Percentiles rank a stretch among this genome's conserved stretches.
Conservation (phyloP, 35 echinoderm and acorn worm species). For the Holothuria glaberrima region DNA sequence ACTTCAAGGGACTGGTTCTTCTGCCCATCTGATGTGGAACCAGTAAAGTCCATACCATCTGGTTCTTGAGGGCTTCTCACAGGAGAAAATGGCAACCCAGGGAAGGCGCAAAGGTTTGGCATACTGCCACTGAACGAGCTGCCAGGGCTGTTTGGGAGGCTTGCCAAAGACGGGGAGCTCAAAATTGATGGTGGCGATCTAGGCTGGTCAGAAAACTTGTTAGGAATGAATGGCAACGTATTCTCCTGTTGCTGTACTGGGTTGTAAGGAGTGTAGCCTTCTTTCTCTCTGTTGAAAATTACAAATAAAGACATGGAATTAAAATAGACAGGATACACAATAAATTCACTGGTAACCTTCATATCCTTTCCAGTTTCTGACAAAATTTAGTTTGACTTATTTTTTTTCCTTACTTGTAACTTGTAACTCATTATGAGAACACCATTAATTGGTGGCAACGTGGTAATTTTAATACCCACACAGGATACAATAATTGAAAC, state of each 20-base stretch:
- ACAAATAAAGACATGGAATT: neutral
- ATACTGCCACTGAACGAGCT: slow-evolving; percentile 67
- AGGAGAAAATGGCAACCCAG: slow-evolving; percentile 27
- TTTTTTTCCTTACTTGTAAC: too few species aligned
- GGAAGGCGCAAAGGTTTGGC: slow-evolving; percentile 58
- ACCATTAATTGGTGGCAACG: neutral
- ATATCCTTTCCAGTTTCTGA: neutral
- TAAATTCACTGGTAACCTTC: neutral
- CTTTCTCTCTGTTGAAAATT: slow-evolving; percentile 52
- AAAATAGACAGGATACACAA: neutral
- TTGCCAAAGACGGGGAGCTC: slow-evolving; percentile 31
- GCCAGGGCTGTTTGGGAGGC: slow-evolving; percentile 38
- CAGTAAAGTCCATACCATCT: neutral
- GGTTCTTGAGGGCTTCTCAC: slow-evolving; percentile 36
- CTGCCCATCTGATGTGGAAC: neutral
- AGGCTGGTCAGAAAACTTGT: neutral
- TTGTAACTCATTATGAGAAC: too few species aligned
- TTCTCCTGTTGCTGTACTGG: neutral
- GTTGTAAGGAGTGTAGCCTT: slow-evolving; percentile 36
- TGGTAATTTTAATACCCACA: too few species aligned
- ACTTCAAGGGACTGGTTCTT: neutral
- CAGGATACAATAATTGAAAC: too few species aligned
- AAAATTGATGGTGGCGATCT: slow-evolving; percentile 48
- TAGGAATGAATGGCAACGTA: neutral
- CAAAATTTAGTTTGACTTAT: neutral